Conservation (phyloP, 1,140 invertebrate species). For the Lucilia cuprina region DNA sequence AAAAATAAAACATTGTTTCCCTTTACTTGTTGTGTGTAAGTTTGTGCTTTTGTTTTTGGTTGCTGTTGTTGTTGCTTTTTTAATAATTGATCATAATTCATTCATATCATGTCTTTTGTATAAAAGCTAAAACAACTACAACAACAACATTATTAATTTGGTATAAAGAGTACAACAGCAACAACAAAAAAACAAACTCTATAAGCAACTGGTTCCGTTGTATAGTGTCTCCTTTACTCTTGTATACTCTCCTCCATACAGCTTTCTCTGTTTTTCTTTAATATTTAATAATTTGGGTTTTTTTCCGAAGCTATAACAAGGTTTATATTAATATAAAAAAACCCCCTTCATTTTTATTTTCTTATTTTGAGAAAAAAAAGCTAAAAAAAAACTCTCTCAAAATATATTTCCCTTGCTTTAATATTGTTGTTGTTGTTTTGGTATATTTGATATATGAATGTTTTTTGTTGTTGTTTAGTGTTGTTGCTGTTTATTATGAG, state of each 20-base stretch:
- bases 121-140: too few species aligned
- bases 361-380: background rate
- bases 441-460: slow-evolving; percentile 11
- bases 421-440: slow-evolving; percentile 16
- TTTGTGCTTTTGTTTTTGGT: too few species aligned
- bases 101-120: slow-evolving; percentile 49
- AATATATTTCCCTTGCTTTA: slow-evolving; percentile 25
- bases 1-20: background rate
- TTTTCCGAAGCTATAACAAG: background rate
- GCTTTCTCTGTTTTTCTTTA: slow-evolving; percentile 37
- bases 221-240: slow-evolving; percentile 27
- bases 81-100: slow-evolving; percentile 64
- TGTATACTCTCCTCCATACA: slow-evolving; percentile 37
- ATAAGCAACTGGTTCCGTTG: slow-evolving; percentile 36
- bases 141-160: background rate
- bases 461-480: background rate
- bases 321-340: background rate
- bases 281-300: slow-evolving; percentile 32
- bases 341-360: background rate
- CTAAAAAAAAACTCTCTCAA: background rate
- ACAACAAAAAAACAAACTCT: too few species aligned
- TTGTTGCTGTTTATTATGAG: slow-evolving; percentile 33
- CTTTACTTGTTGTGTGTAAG: background rate
- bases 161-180: background rate
- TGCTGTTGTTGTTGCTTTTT: background rate